Evolutionary conservation across 2,797 vertebrate species (phyloP).

Genomic region (Hippocampus kuda): DNA sequence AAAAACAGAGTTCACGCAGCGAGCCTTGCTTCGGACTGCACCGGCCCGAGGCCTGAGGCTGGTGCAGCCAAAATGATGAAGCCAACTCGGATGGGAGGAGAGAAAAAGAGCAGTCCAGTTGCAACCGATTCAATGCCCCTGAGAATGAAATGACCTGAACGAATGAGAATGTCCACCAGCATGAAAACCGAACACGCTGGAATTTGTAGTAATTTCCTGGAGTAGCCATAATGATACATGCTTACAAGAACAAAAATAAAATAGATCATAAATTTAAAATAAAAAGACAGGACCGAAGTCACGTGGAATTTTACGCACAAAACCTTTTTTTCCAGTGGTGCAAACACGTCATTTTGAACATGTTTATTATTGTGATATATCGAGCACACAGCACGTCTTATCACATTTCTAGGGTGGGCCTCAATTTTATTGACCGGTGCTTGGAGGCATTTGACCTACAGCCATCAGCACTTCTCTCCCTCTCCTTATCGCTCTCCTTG

Average conservation of each 20-base stretch:
- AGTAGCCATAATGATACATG: neutral
- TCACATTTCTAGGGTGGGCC: constrained; percentile 48
- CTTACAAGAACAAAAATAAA: neutral
- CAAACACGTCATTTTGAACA: constrained; percentile 33
- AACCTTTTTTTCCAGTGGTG: constrained; percentile 38
- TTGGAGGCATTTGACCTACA: constrained; percentile 59
- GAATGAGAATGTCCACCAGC: no score
- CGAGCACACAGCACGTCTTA: constrained; percentile 44
- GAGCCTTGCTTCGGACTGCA: no score
- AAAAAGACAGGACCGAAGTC: constrained; percentile 13
- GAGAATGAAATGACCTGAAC: no score
- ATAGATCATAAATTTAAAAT: constrained; percentile 8
- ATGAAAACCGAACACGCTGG: neutral
- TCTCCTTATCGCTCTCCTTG: constrained; percentile 47
- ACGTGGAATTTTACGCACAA: constrained; percentile 16
- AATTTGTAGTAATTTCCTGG: neutral
- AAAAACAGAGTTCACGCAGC: no score
- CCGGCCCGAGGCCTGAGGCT: no score
- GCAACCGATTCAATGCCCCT: no score
- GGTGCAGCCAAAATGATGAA: no score
- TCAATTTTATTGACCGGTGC: constrained; percentile 56
- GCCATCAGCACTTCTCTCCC: constrained; percentile 47
- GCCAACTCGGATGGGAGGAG: no score
- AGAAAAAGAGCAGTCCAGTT: neutral
- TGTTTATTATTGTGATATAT: constrained; percentile 45